phyloP scores from a whole-genome alignment of 2,113 vertebrate genomes.

The Poeciliopsis prolifica region DNA sequence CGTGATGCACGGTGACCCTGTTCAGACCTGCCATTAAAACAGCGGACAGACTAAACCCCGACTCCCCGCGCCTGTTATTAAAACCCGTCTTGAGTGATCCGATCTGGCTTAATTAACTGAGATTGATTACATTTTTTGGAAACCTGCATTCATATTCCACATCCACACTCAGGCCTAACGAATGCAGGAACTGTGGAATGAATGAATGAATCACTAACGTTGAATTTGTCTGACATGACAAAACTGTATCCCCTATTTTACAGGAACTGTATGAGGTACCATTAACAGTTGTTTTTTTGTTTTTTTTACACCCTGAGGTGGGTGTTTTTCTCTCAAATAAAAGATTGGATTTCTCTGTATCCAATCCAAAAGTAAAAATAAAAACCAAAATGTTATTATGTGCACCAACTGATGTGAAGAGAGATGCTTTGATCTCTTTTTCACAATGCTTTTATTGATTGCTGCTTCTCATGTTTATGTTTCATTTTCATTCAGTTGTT shows the following conservation, averaged over 20 bases:
- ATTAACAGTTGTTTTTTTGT: too few species aligned
- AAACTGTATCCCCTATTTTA: background rate
- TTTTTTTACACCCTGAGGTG: too few species aligned
- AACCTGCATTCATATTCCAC: background rate
- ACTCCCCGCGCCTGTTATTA: background rate
- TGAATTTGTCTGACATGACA: background rate
- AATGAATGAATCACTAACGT: background rate
- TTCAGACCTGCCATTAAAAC: background rate
- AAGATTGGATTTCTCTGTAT: too few species aligned
- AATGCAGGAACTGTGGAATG: background rate
- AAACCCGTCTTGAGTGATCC: background rate
- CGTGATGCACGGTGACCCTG: background rate
- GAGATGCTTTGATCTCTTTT: background rate
- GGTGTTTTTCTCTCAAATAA: too few species aligned
- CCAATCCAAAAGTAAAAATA: too few species aligned
- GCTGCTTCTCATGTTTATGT: background rate
- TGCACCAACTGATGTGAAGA: background rate
- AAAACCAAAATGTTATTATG: too few species aligned
- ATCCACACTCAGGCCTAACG: background rate
- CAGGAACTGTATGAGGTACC: too few species aligned
- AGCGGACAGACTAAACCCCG: background rate
- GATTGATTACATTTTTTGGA: background rate
- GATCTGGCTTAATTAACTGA: background rate
- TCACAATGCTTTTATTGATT: background rate
- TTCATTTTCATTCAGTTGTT: background rate